phyloP scores from a whole-genome alignment of 1,140 invertebrate species.

The Sycophaga agraensis region DNA sequence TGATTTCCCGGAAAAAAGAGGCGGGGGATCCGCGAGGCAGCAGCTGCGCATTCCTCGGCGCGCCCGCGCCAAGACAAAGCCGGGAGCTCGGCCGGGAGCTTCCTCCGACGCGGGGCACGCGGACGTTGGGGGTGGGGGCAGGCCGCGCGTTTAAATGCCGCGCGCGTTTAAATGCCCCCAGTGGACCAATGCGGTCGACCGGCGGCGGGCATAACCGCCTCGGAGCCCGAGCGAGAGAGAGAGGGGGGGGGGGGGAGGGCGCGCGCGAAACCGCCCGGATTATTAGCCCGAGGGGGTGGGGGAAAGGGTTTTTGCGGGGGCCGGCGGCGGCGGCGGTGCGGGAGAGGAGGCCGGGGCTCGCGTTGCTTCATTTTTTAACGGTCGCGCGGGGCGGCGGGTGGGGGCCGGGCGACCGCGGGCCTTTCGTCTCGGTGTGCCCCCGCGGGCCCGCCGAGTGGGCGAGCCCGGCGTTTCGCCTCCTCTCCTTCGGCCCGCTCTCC shows the following conservation, averaged over 20 bases:
- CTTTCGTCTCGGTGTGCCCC: neutral
- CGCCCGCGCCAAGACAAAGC: neutral
- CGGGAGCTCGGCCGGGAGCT: neutral
- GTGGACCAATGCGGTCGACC: slow-evolving; percentile 26
- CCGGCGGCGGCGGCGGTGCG: neutral
- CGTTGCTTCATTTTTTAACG: slow-evolving; percentile 31
- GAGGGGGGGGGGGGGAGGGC: neutral
- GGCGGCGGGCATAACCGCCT: too few relatives aligned
- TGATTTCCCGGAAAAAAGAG: slow-evolving; percentile 14
- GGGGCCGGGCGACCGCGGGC: slow-evolving; percentile 2
- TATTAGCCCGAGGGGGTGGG: slow-evolving; percentile 1
- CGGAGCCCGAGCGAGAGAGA: neutral
- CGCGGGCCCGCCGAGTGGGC: slow-evolving; percentile 3
- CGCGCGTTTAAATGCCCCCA: slow-evolving; percentile 27
- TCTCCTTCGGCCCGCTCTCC: neutral
- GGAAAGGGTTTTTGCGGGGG: slow-evolving; percentile 24
- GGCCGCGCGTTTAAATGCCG: slow-evolving; percentile 17
- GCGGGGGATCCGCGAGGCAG: neutral
- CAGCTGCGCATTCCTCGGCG: slow-evolving; percentile 21
- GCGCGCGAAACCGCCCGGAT: neutral
- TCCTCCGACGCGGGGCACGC: too few relatives aligned
- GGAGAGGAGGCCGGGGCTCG: slow-evolving; percentile 4
- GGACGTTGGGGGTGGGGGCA: neutral
- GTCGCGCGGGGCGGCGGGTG: slow-evolving; percentile 20
- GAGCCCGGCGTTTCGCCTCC: neutral